Conservation (phyloP, 2,888 invertebrate species). For the Eristalis arbustorum region DNA sequence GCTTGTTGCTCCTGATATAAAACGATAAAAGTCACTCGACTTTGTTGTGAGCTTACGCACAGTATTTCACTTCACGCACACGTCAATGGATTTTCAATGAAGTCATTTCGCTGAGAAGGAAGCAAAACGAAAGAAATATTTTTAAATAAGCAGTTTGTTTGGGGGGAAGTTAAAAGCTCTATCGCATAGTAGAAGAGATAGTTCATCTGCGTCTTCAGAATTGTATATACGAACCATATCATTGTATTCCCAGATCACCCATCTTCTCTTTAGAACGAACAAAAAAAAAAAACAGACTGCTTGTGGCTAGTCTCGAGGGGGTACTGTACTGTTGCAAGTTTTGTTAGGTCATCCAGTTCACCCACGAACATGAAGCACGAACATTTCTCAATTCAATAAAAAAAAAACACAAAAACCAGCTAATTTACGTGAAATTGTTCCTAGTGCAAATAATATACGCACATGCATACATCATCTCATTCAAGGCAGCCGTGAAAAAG, state of each 20-base stretch:
- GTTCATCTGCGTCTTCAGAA: not conserved
- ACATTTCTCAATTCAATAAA: not conserved
- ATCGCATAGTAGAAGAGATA: not conserved
- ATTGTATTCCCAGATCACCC: not conserved
- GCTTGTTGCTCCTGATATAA: not conserved
- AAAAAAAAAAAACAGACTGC: not conserved
- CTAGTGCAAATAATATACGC: not conserved
- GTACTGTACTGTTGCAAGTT: not conserved
- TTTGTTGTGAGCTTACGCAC: not conserved
- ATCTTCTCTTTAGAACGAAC: too few relatives aligned
- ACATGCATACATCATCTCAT: not conserved
- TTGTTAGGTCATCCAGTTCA: not conserved
- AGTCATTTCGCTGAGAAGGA: too few relatives aligned
- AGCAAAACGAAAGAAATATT: too few relatives aligned
- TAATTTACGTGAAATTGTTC: not conserved
- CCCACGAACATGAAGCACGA: not conserved
- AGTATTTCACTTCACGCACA: too few relatives aligned
- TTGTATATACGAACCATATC: not conserved
- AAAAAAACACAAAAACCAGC: not conserved
- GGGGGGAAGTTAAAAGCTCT: not conserved
- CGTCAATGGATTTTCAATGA: too few relatives aligned
- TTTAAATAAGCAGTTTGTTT: not conserved
- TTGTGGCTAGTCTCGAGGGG: not conserved
- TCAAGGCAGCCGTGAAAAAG: not conserved
- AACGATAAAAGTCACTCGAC: not conserved